These are phyloP conservation scores for Kryptolebias ocellatus DNA, from an alignment of 2,797 vertebrate species.

Conservation along the genomic window DNA sequence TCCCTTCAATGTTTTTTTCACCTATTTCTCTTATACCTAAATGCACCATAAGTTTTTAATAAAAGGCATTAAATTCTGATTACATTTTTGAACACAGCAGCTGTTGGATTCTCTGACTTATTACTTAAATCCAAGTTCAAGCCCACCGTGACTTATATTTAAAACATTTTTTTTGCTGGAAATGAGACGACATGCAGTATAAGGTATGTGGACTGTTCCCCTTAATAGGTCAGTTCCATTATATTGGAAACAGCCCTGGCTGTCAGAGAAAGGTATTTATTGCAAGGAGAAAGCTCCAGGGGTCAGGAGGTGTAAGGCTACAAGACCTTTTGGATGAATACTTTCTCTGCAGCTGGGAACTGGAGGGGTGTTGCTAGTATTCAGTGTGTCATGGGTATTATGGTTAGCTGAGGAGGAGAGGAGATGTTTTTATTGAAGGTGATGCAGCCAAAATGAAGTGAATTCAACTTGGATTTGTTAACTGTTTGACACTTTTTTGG, in stretches of 20 bases:
- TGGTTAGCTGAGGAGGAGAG: conserved; percentile 6
- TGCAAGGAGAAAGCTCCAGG: conserved; percentile 36
- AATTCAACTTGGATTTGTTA: too few relatives aligned
- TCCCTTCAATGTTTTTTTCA: conserved; percentile 1
- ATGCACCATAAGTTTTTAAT: too few relatives aligned
- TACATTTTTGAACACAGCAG: conserved; percentile 11
- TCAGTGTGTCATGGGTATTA: background rate
- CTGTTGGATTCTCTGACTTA: conserved; percentile 1
- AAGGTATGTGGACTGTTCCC: conserved; percentile 46
- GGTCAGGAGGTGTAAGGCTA: conserved; percentile 26
- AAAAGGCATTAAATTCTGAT: too few relatives aligned
- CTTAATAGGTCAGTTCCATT: conserved; percentile 51
- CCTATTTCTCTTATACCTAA: conserved; percentile 7
- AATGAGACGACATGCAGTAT: conserved; percentile 36
- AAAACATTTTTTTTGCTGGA: conserved; percentile 35
- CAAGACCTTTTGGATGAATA: conserved; percentile 30
- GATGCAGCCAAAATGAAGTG: too few relatives aligned
- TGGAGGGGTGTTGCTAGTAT: conserved; percentile 11
- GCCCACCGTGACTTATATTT: conserved; percentile 8
- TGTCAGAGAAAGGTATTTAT: conserved; percentile 68
- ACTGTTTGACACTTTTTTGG: too few relatives aligned
- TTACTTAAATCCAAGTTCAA: conserved; percentile 31
- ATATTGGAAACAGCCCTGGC: conserved; percentile 49
- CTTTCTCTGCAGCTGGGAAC: conserved; percentile 65
- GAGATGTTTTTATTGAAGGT: background rate